Percentiles rank a stretch among this genome's conserved stretches.
These are phyloP conservation scores for Xyliphius kryptos DNA, from an alignment of 2,113 vertebrate species.

Conservation along the genomic window DNA sequence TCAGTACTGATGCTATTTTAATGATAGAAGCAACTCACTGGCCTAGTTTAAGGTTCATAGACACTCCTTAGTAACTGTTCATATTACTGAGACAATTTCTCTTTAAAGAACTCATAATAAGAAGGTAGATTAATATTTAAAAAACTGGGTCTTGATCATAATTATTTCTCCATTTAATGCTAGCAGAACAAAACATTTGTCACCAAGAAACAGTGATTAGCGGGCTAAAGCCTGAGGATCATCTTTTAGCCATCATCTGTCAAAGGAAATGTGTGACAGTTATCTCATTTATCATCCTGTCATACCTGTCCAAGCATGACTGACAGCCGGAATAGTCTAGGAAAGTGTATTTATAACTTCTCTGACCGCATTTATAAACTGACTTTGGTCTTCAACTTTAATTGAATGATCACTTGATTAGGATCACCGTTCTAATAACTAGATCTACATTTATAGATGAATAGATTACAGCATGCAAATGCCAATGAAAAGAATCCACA, in stretches of 20 bases:
- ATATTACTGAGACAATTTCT: neutral
- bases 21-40: constrained; percentile 5
- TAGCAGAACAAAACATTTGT: neutral
- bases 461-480: too few species aligned
- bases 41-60: constrained; percentile 18
- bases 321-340: neutral
- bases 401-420: too few species aligned
- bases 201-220: neutral
- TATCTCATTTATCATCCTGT: neutral
- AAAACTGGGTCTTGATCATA: neutral
- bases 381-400: too few species aligned
- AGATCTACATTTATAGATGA: too few species aligned
- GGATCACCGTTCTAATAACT: too few species aligned
- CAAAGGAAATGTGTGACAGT: neutral
- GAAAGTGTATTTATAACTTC: neutral
- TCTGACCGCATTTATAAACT: neutral
- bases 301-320: neutral
- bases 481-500: too few species aligned
- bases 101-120: neutral
- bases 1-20: constrained; percentile 1
- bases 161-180: neutral
- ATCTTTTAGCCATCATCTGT: neutral
- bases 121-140: neutral
- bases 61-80: neutral
- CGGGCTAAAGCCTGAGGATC: neutral